Base-by-base conservation (phyloP, 2,797 vertebrate genomes). In the Sandelia bainsii region DNA sequence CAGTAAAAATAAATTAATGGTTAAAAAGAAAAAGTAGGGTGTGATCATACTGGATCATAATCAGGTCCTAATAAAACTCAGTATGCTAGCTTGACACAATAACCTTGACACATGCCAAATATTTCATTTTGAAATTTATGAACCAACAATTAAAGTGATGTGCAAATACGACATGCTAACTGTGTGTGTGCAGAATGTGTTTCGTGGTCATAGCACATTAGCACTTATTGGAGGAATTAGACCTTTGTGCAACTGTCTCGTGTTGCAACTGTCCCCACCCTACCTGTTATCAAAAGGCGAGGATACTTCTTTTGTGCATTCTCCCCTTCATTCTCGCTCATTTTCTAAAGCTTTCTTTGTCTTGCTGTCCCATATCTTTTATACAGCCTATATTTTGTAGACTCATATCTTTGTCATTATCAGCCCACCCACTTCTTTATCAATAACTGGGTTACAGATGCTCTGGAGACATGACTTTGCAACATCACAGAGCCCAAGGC, bases 331-430 rank as follows among this genome's bases (percentile, higher is more conserved):
- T 14, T 50, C 23, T 69, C 19, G 27, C 10, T 40, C 4, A 8
- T 56, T 62, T 11, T 53, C 37, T 1, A 3, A 64, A 62, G 4
- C 9, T 46, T 8, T 23, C 22, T 57, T 16, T 37, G 3, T 50
- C 14, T 37, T 56, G 9, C 5, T 51, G 27, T 23, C 20, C 5
- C 2, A 17, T 27, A 51, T 37, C 27, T 69, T 13, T 62, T 11
- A 65, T 32, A 27, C 44, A 37, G 25, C 2, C 23, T 27, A 11
- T 40, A 29, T n/a, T 60, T 70, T 42, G 27, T 22, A 45, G 58
- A 46, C 63, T 51, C 32, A 32, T 62, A 73, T 80, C 52, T 52
- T 68, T 57, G 66, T 82, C 45, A 79, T 85, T 74, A 74, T 63
- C 25, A 10, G 49, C 75, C 72, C 81, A 78, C 57, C 68, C 70